A percentile compares a stretch with the other conserved stretches of the same genome.
Conservation (phyloP, 2,888 invertebrate genomes). For the Diabrotica balteata region DNA sequence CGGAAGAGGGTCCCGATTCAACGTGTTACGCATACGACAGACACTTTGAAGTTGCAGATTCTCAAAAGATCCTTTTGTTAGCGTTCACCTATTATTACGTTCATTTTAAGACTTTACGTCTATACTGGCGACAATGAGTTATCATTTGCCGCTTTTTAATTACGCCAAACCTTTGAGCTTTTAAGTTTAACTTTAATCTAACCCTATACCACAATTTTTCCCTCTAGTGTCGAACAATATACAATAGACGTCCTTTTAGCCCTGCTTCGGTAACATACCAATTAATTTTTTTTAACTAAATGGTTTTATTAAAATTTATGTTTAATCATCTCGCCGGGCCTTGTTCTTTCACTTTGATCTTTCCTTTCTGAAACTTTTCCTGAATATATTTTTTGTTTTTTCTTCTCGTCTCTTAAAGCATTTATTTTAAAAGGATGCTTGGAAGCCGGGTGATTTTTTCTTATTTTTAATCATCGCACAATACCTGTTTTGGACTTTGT, state of each 20-base stretch:
- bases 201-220: constrained; percentile 42
- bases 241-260: constrained; percentile 31
- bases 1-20: constrained; percentile 54
- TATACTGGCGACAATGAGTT: constrained; percentile 58
- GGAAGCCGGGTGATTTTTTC: too few species aligned
- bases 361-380: constrained; percentile 19
- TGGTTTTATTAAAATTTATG: constrained; percentile 32
- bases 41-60: constrained; percentile 59
- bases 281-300: constrained; percentile 30
- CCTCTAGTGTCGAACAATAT: constrained; percentile 25
- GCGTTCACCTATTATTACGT: constrained; percentile 61
- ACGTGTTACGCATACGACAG: constrained; percentile 50
- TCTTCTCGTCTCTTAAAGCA: neutral
- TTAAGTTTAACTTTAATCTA: constrained; percentile 47
- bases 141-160: constrained; percentile 60
- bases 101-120: constrained; percentile 57
- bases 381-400: constrained; percentile 18
- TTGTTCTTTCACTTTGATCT: constrained; percentile 28
- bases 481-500: too few species aligned
- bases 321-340: constrained; percentile 25
- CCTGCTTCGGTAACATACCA: constrained; percentile 24
- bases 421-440: too few species aligned
- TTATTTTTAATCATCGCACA: too few species aligned
- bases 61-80: constrained; percentile 60
- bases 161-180: constrained; percentile 58